These are phyloP conservation scores for Paraescarpia echinospica DNA, from an alignment of 1,140 invertebrate species.

Conservation along the genomic window DNA sequence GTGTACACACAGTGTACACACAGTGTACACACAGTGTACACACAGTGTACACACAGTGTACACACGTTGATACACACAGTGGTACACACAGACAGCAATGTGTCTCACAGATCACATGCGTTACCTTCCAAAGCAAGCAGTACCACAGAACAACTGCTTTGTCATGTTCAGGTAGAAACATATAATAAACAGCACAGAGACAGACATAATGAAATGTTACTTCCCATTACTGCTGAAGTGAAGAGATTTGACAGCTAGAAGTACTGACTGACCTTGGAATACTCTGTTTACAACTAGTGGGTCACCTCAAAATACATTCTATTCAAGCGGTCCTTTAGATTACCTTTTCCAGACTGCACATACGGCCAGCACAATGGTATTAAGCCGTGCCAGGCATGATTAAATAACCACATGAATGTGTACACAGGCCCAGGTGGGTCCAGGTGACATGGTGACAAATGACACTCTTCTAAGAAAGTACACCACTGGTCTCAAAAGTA, in stretches of 20 bases:
- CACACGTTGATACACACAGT: too few species aligned
- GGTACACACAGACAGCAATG: background rate
- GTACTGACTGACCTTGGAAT: too few species aligned
- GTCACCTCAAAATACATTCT: background rate
- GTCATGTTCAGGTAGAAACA: background rate
- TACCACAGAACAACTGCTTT: background rate
- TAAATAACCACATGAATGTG: background rate
- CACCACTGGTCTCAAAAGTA: background rate
- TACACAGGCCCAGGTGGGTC: background rate
- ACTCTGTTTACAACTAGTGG: too few species aligned
- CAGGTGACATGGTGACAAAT: background rate
- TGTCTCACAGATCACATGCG: background rate
- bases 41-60: too few species aligned
- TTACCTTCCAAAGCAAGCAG: background rate
- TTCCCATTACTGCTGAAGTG: too few species aligned
- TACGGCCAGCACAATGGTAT: background rate
- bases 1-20: too few species aligned
- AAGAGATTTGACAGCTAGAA: too few species aligned
- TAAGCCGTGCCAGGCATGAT: background rate
- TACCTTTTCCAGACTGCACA: background rate
- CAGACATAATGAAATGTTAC: background rate
- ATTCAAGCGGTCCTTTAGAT: background rate
- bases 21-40: too few species aligned
- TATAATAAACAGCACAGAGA: background rate
- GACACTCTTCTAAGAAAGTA: background rate